Evolutionary conservation across 2,888 invertebrate species (phyloP).

Genomic region (Morpho helenor): DNA sequence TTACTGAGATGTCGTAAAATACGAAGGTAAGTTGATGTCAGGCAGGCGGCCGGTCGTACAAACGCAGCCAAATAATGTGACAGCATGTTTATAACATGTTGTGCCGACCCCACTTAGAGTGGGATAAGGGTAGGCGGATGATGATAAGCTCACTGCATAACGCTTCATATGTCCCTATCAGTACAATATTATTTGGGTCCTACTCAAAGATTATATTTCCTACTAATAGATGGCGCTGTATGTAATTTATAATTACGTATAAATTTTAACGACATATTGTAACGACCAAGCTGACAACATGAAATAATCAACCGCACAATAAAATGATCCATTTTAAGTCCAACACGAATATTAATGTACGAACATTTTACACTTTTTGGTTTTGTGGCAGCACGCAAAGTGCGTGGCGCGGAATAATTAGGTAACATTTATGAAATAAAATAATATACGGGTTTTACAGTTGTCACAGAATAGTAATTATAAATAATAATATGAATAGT

Average conservation of each 20-base stretch:
- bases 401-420: constrained; percentile 23
- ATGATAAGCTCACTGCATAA: too few species aligned
- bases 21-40: too few species aligned
- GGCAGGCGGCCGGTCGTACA: too few species aligned
- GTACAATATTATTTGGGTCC: too few species aligned
- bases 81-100: too few species aligned
- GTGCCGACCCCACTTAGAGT: too few species aligned
- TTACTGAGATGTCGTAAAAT: too few species aligned
- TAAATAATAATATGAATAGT: too few species aligned
- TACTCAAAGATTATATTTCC: too few species aligned
- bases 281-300: constrained; percentile 15
- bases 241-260: not conserved
- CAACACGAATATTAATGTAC: constrained; percentile 22
- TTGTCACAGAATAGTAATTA: not conserved
- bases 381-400: constrained; percentile 22
- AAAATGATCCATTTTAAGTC: constrained; percentile 24
- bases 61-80: too few species aligned
- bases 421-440: constrained; percentile 16
- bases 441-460: constrained; percentile 2
- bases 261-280: constrained; percentile 1
- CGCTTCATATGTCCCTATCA: too few species aligned
- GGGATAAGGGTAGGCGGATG: too few species aligned
- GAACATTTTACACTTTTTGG: constrained; percentile 27
- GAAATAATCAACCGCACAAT: constrained; percentile 24
- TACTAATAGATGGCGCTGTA: not conserved